Base-by-base conservation (phyloP, 1,140 invertebrate species). In the Ephestia elutella region DNA sequence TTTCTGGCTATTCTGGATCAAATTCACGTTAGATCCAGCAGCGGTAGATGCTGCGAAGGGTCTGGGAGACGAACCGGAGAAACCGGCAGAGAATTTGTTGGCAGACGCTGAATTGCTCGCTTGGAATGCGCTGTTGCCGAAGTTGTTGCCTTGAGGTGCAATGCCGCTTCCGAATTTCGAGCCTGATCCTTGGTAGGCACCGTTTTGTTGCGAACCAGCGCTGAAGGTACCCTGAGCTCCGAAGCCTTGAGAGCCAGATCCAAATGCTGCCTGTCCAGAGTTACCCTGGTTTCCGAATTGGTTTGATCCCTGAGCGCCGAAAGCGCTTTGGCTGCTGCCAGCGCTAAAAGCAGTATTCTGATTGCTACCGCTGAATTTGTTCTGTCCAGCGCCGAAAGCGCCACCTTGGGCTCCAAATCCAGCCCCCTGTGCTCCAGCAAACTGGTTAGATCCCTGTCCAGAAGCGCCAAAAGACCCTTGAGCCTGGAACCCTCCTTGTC, bases 1-100 rank as follows among this genome's bases (percentile, higher is more conserved):
- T 50, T 86, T 84, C 54, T 81, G 77, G 0, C 62, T 62, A 30
- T 71, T 82, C 59, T 86, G 82, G n/a, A 85, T 82, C 0, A 79
- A 59, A 48, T 86, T 88, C 5, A 85, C 65, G 28, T 79, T 81
- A 0, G 79, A 64, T 5, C 77, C 82, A 35, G 65, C 54, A 21
- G 63, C 55, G 2, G 65, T 69, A 0, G 73, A 69, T 0, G 73
- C 65, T 2, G 68, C 68, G 59, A 82, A 82, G 0, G 83, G 78
- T 0, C 67, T 65, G 9, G 81, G 81, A n/a, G 81, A 78, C 0
- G 80, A 85, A 8, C 82, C 82, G 2, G 63, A 62, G 61, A 74
- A 85, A 8, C 80, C 80, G 10, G 54, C 38, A 9, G 62, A 63
- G 30, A 71, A 66, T 49, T 75, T 76, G 28, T 59, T 58, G 4